phyloP scores from a whole-genome alignment of 35 echinoderm and acorn worm species.

The Acanthaster planci region DNA sequence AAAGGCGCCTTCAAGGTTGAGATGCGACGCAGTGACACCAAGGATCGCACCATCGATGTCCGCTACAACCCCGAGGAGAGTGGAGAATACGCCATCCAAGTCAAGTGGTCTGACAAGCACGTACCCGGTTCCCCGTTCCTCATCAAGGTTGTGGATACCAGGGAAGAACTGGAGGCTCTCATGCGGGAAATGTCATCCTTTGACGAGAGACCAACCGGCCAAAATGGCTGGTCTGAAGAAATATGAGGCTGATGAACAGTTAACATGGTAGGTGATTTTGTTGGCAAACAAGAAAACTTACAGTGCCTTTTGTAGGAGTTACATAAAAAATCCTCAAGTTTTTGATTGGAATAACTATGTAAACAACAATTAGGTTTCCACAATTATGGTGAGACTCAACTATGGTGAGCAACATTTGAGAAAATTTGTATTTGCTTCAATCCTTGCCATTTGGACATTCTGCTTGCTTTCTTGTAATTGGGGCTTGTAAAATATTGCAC shows the following conservation, averaged over 20 bases:
- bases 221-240: not conserved
- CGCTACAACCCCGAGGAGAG: conserved; percentile 79
- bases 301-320: no score
- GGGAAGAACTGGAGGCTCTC: conserved; percentile 64
- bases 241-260: conserved; percentile 4
- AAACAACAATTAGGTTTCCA: no score
- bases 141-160: conserved; percentile 71
- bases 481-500: no score
- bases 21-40: conserved; percentile 74
- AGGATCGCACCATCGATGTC: conserved; percentile 86
- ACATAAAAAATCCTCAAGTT: no score
- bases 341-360: no score
- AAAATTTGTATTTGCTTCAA: no score
- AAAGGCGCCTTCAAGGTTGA: conserved; percentile 94
- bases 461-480: no score
- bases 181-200: not conserved
- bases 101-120: conserved; percentile 94
- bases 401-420: no score
- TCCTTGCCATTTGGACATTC: no score
- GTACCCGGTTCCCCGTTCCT: conserved; percentile 88
- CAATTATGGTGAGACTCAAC: no score
- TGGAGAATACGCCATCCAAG: conserved; percentile 88
- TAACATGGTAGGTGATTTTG: no score
- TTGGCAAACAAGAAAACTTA: no score
- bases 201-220: not conserved